Percentiles rank a stretch among this genome's conserved stretches.
phyloP scores from a whole-genome alignment of 2,888 invertebrate species.

The Sphinx pinastri region DNA sequence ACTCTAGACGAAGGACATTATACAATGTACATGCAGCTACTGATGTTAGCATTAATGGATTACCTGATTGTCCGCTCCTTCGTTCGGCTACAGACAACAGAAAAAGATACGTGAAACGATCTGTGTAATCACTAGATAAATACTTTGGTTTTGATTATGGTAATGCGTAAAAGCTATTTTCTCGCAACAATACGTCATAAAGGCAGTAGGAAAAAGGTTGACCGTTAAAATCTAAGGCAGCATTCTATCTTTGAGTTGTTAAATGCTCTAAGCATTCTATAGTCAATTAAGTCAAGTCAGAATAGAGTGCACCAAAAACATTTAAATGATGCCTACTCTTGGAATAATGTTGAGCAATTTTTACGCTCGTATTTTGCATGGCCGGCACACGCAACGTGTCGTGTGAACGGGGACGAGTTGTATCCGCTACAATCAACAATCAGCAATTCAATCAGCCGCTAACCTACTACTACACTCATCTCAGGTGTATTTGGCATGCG shows the following conservation, averaged over 20 bases:
- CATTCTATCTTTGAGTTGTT: not conserved
- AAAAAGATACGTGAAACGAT: conserved; percentile 47
- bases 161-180: not conserved
- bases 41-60: conserved; percentile 35
- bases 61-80: conserved; percentile 82
- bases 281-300: not conserved
- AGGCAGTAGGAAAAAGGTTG: not conserved
- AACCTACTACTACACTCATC: conserved; percentile 14
- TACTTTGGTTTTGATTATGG: not conserved
- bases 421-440: conserved; percentile 36
- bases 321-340: not conserved
- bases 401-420: conserved; percentile 47
- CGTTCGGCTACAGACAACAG: conserved; percentile 78
- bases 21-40: conserved; percentile 30
- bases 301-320: not conserved
- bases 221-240: not conserved
- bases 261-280: not conserved
- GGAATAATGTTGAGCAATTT: conserved; percentile 32
- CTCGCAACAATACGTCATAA: not conserved
- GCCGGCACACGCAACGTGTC: conserved; percentile 42
- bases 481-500: conserved; percentile 5
- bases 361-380: conserved; percentile 36
- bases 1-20: not conserved
- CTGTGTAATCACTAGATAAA: not conserved
- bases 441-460: conserved; percentile 21